Base-by-base conservation (phyloP, 2,888 invertebrate genomes). In the Argynnis bischoffii region DNA sequence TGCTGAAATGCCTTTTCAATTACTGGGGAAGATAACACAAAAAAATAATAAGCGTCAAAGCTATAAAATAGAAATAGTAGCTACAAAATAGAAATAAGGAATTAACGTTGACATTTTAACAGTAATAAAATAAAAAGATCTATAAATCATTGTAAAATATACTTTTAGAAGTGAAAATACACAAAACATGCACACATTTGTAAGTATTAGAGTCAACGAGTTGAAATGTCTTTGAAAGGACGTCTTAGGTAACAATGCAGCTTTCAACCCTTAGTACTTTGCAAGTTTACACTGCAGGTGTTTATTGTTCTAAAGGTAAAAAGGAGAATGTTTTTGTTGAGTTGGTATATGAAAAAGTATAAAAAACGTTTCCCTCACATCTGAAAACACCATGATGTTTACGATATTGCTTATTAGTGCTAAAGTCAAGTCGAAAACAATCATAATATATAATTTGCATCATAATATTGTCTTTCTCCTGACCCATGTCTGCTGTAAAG, bases 221-320 rank as follows among this genome's bases (percentile, higher is more conserved):
- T 51, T 61, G 51, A 61, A 53, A 61, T 31, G 47, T 59, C 61
- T 50, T 51, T 61, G 61, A 51, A 50, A 61, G 51, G 35, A 18
- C 35, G 51, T 50, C 35, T 51, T 41, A 41, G 61, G 35, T 41
- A 41, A 61, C 61, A 61, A 61, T 61, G 18, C 61, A 15, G 51
- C 61, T 61, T 61, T 61, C 61, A 61, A 61, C 61, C 51, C 61
- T 61, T 61, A 53, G 61, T 51, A 61, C 51, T 61, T 51, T 61
- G 35, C 51, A 50, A 31, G 35, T 51, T 21, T 51, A 51, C 50
- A 51, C 50, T 51, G 50, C n/a, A 61, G 61, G 61, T 61, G 35
- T 41, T 61, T 61, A 61, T 61, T 61, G 61, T 61, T 61, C 35
- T 61, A 15, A 41, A 53, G 51, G 51, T 51, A 35, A 51, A 61